A percentile compares a stretch with the other conserved stretches of the same genome.
These are phyloP conservation scores for Ennomos quercinarius DNA, from an alignment of 2,888 invertebrate species.

Conservation along the genomic window DNA sequence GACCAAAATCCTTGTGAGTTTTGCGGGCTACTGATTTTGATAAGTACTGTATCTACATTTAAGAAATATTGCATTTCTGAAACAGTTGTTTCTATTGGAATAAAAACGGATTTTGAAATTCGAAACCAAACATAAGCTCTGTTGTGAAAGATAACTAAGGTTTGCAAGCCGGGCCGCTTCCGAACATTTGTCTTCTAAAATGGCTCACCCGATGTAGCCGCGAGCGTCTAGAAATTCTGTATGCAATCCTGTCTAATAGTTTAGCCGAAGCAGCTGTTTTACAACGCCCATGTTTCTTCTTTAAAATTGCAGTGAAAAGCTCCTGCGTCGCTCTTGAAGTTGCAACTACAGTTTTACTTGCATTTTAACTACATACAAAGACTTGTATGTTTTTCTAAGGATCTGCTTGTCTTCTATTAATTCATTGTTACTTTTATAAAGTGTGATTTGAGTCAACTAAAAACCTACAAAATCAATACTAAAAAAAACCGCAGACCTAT, in stretches of 20 bases:
- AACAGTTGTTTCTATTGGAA: no score
- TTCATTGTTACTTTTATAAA: no score
- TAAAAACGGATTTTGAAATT: no score
- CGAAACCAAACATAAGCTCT: neutral
- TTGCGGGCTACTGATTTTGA: no score
- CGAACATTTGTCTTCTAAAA: conserved; percentile 35
- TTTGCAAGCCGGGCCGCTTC: conserved; percentile 23
- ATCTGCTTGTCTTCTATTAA: no score
- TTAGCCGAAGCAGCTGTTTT: conserved; percentile 35
- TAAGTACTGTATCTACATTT: no score
- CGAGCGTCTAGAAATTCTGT: conserved; percentile 32
- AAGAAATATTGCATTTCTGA: no score
- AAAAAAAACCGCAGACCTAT: no score
- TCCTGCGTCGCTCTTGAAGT: neutral
- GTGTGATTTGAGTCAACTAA: no score
- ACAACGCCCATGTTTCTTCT: conserved; percentile 24
- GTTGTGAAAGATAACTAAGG: conserved; percentile 11
- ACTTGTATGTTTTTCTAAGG: neutral
- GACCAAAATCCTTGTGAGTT: no score
- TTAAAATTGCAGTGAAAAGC: conserved; percentile 26
- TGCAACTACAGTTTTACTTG: neutral
- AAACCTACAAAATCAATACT: no score
- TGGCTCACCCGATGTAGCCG: conserved; percentile 31
- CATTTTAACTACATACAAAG: conserved; percentile 1
- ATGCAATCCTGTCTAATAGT: conserved; percentile 40